Evolutionary conservation across 2,113 vertebrate species (phyloP).

Genomic region (Gymnorhina tibicen): DNA sequence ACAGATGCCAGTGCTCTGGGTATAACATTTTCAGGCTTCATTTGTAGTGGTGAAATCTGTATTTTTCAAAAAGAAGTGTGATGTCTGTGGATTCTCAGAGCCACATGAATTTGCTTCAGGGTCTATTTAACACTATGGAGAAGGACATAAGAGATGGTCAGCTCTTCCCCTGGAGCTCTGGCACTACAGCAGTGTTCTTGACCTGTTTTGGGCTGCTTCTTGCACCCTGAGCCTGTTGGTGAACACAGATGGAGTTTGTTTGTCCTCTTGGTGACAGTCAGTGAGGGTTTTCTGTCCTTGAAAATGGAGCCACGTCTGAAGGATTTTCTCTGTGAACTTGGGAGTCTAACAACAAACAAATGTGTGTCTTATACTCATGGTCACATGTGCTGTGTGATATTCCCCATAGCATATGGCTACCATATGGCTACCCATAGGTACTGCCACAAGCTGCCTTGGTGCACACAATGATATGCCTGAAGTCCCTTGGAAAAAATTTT

Average conservation of each 20-base stretch:
- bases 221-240: neutral
- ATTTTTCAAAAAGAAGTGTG: neutral
- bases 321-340: neutral
- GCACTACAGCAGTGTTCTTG: neutral
- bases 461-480: neutral
- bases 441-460: neutral
- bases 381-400: neutral
- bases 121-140: neutral
- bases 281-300: neutral
- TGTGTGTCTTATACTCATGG: rapidly evolving
- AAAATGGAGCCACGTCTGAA: neutral
- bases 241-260: neutral
- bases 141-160: neutral
- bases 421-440: no score
- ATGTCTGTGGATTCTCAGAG: neutral
- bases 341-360: neutral
- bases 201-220: neutral
- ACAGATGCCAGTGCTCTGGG: neutral
- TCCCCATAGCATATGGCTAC: neutral
- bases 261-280: neutral
- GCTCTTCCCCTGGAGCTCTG: neutral
- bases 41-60: neutral
- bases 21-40: rapidly evolving
- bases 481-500: neutral
- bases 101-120: neutral